A percentile compares a stretch with the other conserved stretches of the same genome.
phyloP scores from a whole-genome alignment of 30 jellyfish, hydroid and myxozoan species.

The Phacellophora camtschatica region DNA sequence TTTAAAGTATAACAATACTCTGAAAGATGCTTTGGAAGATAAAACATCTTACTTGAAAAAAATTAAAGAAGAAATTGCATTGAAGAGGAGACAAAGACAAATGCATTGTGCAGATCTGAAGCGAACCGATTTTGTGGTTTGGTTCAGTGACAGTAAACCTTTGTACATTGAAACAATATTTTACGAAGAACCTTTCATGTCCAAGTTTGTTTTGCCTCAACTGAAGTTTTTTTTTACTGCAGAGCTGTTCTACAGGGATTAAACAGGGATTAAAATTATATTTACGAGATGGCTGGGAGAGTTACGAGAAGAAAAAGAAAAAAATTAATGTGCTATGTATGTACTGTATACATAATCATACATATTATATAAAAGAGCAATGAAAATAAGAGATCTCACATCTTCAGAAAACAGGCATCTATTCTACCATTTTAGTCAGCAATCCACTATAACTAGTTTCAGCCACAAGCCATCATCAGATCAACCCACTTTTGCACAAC shows the following conservation, averaged over 20 bases:
- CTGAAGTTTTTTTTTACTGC: neutral
- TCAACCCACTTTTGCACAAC: too few species aligned
- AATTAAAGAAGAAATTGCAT: neutral
- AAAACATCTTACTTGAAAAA: conserved; percentile 13
- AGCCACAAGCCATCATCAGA: too few species aligned
- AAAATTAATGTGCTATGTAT: too few species aligned
- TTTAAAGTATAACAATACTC: conserved; percentile 21
- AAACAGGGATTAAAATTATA: neutral
- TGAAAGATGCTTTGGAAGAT: conserved; percentile 32
- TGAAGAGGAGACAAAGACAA: conserved; percentile 32
- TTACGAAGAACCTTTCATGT: conserved; percentile 1
- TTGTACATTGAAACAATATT: conserved; percentile 12
- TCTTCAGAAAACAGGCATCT: too few species aligned
- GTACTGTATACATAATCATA: too few species aligned
- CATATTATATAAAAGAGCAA: too few species aligned
- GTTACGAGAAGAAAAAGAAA: neutral
- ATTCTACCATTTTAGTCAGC: too few species aligned
- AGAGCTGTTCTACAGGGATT: conserved; percentile 40
- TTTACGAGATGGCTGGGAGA: conserved; percentile 14
- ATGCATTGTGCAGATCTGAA: conserved; percentile 34
- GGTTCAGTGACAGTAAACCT: conserved; percentile 36
- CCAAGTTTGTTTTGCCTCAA: neutral
- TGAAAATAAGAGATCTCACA: too few species aligned
- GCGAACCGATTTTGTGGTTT: conserved; percentile 27
- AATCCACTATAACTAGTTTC: too few species aligned